These are phyloP conservation scores for Steatornis caripensis DNA, from an alignment of 2,113 vertebrate genomes.

Conservation along the genomic window DNA sequence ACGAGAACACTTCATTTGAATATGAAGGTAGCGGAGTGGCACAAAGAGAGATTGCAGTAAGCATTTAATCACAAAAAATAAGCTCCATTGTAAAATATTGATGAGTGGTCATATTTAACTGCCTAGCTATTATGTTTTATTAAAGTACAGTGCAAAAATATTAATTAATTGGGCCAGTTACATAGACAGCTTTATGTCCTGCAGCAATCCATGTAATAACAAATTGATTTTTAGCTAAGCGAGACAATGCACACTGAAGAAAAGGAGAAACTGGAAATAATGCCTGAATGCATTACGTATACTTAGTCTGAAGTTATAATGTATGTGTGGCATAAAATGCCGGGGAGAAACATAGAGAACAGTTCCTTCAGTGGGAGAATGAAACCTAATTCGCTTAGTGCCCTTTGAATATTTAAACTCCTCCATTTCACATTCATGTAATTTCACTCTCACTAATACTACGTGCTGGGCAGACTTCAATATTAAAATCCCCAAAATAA, in stretches of 20 bases:
- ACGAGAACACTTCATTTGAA: background rate
- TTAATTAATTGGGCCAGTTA: slow-evolving; percentile 50
- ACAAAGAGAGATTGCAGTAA: background rate
- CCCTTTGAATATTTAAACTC: slow-evolving; percentile 29
- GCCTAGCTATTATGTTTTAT: slow-evolving; percentile 24
- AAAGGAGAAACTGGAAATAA: slow-evolving; percentile 3
- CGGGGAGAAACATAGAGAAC: background rate
- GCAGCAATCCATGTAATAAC: slow-evolving; percentile 55
- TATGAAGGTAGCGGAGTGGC: background rate
- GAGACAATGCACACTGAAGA: background rate
- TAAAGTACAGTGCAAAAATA: slow-evolving; percentile 41
- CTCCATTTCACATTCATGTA: background rate
- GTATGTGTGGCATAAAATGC: background rate
- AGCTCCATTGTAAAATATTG: slow-evolving; percentile 11
- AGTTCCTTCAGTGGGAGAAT: background rate
- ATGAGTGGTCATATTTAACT: background rate
- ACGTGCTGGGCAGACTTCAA: background rate
- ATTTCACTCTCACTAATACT: background rate
- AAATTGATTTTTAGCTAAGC: slow-evolving; percentile 55
- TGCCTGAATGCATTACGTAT: background rate
- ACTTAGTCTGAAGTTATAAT: background rate
- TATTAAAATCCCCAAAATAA: background rate
- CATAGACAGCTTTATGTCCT: slow-evolving; percentile 41
- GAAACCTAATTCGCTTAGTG: slow-evolving; percentile 18
- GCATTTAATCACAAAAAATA: slow-evolving; percentile 39